Percentiles rank a stretch among this genome's conserved stretches.
Conservation (phyloP, 2,113 vertebrate genomes). For the Arizona elegans region DNA sequence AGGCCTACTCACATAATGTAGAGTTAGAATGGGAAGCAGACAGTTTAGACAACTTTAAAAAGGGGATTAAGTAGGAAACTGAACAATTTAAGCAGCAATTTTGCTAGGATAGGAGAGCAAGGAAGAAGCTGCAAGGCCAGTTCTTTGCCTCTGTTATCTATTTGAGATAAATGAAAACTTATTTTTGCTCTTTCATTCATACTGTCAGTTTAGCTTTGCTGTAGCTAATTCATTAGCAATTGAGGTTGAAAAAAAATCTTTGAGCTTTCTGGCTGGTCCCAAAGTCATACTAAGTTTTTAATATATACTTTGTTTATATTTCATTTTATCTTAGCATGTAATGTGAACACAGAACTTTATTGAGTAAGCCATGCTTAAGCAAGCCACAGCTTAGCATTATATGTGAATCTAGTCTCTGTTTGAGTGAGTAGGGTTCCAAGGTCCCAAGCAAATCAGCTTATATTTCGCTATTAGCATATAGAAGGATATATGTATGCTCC, state of each 20-base stretch:
- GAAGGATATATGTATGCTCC: background rate
- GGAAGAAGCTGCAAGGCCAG: background rate
- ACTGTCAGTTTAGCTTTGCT: background rate
- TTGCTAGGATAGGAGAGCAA: background rate
- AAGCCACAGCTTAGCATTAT: background rate
- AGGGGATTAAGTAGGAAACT: background rate
- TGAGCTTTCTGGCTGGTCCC: background rate
- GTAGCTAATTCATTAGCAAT: background rate
- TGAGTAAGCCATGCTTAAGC: background rate
- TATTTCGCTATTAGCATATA: background rate
- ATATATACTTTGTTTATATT: background rate
- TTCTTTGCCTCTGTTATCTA: background rate
- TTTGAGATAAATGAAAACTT: background rate
- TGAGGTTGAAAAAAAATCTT: background rate
- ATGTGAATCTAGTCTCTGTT: background rate
- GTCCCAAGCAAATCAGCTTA: background rate
- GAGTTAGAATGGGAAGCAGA: background rate
- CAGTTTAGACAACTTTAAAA: background rate
- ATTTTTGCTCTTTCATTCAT: background rate
- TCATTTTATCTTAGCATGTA: background rate
- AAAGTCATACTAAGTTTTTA: background rate
- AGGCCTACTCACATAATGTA: background rate
- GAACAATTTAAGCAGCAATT: background rate
- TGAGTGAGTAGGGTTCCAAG: background rate
- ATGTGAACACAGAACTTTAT: background rate